phyloP scores from a whole-genome alignment of 1,140 invertebrate genomes.

The Cydia strobilella region DNA sequence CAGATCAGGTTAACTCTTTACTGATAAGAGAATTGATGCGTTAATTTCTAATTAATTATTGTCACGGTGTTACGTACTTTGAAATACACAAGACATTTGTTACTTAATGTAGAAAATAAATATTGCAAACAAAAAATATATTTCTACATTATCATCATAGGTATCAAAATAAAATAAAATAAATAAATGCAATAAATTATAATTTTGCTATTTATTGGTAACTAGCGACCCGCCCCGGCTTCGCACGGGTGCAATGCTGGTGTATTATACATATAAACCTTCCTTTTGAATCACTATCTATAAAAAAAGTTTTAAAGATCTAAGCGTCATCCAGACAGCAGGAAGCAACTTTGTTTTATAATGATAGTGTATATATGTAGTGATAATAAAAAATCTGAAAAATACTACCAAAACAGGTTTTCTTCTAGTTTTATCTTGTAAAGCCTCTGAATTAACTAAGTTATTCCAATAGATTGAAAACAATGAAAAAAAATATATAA shows the following conservation, averaged over 20 bases:
- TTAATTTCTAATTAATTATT: neutral
- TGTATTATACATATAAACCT: too few species aligned
- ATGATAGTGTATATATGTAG: too few species aligned
- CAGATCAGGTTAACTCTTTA: neutral
- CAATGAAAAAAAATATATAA: too few species aligned
- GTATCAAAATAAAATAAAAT: neutral
- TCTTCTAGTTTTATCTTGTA: conserved; percentile 3
- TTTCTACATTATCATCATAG: neutral
- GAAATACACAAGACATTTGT: neutral
- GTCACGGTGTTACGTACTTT: neutral
- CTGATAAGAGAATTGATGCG: conserved; percentile 9
- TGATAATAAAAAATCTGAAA: neutral
- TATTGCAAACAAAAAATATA: neutral
- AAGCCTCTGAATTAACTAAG: neutral
- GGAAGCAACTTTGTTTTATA: too few species aligned
- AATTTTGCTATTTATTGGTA: neutral
- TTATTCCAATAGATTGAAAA: neutral
- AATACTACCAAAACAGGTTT: conserved; percentile 17
- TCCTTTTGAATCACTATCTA: too few species aligned
- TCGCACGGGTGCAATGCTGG: too few species aligned
- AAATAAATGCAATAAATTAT: neutral
- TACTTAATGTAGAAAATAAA: neutral
- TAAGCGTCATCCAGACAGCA: too few species aligned
- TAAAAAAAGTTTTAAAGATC: too few species aligned
- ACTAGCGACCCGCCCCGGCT: too few species aligned